Conservation (phyloP, 2,888 invertebrate genomes). For the Drosophila mercatorum region DNA sequence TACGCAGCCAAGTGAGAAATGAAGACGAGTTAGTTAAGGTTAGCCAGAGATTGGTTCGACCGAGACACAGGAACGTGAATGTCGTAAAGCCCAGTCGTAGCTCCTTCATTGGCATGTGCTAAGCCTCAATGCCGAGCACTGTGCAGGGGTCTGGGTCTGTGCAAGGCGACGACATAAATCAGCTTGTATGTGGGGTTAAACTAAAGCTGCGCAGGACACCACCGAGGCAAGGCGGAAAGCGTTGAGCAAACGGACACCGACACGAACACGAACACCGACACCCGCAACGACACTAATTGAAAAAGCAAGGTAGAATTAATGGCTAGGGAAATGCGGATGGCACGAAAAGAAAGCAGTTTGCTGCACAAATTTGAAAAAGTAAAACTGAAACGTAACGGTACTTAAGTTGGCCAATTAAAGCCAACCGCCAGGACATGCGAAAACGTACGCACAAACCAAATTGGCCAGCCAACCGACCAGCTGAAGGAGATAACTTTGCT, state of each 20-base stretch:
- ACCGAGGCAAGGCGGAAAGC: neutral
- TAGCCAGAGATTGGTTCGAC: constrained; percentile 61
- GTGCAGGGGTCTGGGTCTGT: constrained; percentile 1
- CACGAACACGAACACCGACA: constrained; percentile 19
- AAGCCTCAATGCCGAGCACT: constrained; percentile 34
- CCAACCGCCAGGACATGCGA: constrained; percentile 41
- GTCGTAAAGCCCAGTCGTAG: constrained; percentile 6
- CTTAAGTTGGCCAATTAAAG: constrained; percentile 81
- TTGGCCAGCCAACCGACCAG: constrained; percentile 17
- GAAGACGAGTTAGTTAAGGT: constrained; percentile 80
- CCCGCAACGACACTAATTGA: constrained; percentile 67
- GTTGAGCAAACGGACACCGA: constrained; percentile 22
- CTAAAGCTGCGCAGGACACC: constrained; percentile 8
- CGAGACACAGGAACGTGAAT: neutral
- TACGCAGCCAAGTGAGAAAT: constrained; percentile 79
- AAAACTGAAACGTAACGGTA: constrained; percentile 73
- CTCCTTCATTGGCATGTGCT: constrained; percentile 49
- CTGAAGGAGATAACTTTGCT: constrained; percentile 1
- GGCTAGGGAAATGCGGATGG: constrained; percentile 64
- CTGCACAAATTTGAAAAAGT: constrained; percentile 46
- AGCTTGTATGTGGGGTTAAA: constrained; percentile 46
- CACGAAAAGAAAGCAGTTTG: constrained; percentile 14
- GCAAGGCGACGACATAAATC: constrained; percentile 66
- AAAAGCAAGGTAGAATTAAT: constrained; percentile 77
- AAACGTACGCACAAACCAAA: constrained; percentile 13